Base-by-base conservation (phyloP, 2,888 invertebrate genomes). In the Xiphydria camelus region DNA sequence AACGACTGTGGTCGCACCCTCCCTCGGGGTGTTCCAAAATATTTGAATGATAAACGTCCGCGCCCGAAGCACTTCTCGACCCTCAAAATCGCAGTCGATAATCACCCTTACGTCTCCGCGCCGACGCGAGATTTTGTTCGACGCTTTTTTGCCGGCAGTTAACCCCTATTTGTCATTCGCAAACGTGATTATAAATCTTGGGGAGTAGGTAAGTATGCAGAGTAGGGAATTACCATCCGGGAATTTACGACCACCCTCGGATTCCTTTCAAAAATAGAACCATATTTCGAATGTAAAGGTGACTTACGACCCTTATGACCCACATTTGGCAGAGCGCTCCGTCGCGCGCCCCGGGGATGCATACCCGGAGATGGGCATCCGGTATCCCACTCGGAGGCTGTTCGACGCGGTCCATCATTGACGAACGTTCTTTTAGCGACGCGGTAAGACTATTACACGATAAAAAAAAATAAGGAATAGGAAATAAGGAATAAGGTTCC, bases 281-380 rank as follows among this genome's bases (percentile, higher is more conserved):
- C 51, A 57, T 58, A 62, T 64, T 60, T 58, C 51, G 56, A 57
- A 47, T 49, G 53, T 53, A 53, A 62, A 53, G 56, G 55, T 62
- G 59, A 62, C 52, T 59, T 54, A 62, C 47, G 58, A 52, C 51
- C 50, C 47, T 47, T 49, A 47, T 51, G 57, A 55, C 57, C 56
- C 46, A 55, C 51, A 54, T 56, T 45, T 4, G 1, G 14, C 4
- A 26, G n/a, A n/a, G n/a, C n/a, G n/a, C 14, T 26, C 10, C 26
- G 26, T 10, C 10, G 14, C 3, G 14, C 2, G 25, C 12, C 4
- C 7, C 29, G 29, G n/a, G n/a, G n/a, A n/a, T n/a, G n/a, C n/a
- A n/a, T n/a, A n/a, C n/a, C n/a, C n/a, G n/a, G n/a, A n/a, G n/a
- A n/a, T n/a, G n/a, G n/a, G n/a, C n/a, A n/a, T n/a, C n/a, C n/a